A percentile compares a stretch with the other conserved stretches of the same genome.
phyloP scores from a whole-genome alignment of 2,113 vertebrate species.

The Forbesichthys papilliferus region DNA sequence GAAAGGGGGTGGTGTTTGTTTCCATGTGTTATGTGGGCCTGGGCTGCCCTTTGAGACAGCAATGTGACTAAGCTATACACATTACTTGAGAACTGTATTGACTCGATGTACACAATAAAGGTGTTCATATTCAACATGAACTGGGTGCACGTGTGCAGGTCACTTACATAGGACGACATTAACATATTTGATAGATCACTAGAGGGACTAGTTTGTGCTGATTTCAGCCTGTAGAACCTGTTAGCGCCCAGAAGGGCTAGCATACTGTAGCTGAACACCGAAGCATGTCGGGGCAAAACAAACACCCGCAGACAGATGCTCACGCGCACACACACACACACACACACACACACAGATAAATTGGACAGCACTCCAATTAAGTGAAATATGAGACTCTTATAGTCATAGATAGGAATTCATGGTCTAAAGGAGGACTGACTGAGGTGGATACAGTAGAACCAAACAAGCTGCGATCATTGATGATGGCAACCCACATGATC shows the following conservation, averaged over 20 bases:
- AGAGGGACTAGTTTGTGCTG: neutral
- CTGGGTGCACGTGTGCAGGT: too few species aligned
- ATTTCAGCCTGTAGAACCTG: slow-evolving; percentile 64
- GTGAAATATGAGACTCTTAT: slow-evolving; percentile 10
- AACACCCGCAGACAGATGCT: neutral
- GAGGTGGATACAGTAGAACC: too few species aligned
- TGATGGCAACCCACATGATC: neutral
- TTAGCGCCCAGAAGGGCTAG: slow-evolving; percentile 44
- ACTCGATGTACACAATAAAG: too few species aligned
- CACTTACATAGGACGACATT: too few species aligned
- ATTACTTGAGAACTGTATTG: too few species aligned
- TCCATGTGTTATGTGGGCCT: too few species aligned
- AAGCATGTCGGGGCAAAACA: slow-evolving; percentile 59
- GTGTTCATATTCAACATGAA: too few species aligned
- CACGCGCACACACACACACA: neutral
- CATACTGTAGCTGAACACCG: slow-evolving; percentile 1
- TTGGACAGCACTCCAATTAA: slow-evolving; percentile 3
- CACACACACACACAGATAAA: too few species aligned
- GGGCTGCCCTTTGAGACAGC: too few species aligned
- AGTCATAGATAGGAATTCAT: slow-evolving; percentile 31
- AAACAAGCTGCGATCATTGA: slow-evolving; percentile 3
- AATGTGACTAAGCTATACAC: too few species aligned
- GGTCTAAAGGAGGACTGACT: neutral
- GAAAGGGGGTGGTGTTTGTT: too few species aligned
- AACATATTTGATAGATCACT: too few species aligned